Evolutionary conservation across 2,113 vertebrate genomes (phyloP).

Genomic region (Cyanistes caeruleus): DNA sequence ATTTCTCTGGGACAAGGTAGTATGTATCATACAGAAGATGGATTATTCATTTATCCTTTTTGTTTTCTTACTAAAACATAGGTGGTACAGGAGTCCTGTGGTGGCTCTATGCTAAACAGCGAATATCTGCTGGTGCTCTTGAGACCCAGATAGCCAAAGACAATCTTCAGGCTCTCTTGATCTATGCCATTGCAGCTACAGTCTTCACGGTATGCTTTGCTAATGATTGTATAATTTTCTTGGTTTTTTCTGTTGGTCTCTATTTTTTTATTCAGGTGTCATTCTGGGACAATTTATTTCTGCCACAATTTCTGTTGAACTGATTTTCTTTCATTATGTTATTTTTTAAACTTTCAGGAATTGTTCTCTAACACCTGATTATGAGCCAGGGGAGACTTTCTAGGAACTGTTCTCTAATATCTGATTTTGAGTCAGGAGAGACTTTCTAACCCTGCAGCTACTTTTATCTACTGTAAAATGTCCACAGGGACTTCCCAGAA

Average conservation of each 20-base stretch:
- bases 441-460: neutral
- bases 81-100: constrained; percentile 93
- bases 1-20: neutral
- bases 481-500: neutral
- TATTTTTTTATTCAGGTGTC: neutral
- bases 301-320: neutral
- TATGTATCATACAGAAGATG: neutral
- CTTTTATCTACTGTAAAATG: neutral
- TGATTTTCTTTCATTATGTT: neutral
- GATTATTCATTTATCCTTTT: neutral
- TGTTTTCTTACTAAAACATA: constrained; percentile 36
- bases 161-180: constrained; percentile 87
- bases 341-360: neutral
- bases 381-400: neutral
- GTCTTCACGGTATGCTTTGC: constrained; percentile 86
- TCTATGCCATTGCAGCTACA: constrained; percentile 91
- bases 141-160: constrained; percentile 81
- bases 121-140: constrained; percentile 76
- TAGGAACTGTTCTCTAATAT: neutral
- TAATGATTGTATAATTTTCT: neutral
- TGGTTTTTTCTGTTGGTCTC: neutral
- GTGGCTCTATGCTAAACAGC: constrained; percentile 94
- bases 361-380: neutral
- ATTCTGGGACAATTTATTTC: neutral
- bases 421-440: neutral